Evolutionary conservation across 2,113 vertebrate genomes (phyloP).

Genomic region (Trematocara stigmaticum): DNA sequence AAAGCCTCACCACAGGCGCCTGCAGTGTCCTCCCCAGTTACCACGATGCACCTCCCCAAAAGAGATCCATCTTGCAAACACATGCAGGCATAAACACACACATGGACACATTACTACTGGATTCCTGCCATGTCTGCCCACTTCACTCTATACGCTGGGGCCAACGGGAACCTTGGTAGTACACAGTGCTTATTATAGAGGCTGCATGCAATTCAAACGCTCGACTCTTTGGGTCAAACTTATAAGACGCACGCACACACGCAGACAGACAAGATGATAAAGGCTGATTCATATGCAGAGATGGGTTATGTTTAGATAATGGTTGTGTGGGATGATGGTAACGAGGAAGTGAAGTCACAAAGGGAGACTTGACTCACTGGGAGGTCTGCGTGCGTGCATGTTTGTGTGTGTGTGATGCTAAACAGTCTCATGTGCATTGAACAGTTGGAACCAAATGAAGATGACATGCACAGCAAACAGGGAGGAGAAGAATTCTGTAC

Average conservation of each 20-base stretch:
- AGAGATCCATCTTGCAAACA: conserved; percentile 6
- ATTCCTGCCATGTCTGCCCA: conserved; percentile 48
- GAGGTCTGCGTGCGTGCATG: not conserved
- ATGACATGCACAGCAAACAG: not conserved
- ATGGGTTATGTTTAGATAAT: conserved; percentile 59
- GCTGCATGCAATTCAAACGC: conserved; percentile 14
- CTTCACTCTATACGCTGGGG: conserved; percentile 50
- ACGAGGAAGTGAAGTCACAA: conserved; percentile 35
- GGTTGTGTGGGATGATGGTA: conserved; percentile 44
- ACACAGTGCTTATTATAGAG: conserved; percentile 51
- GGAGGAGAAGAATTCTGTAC: conserved; percentile 56
- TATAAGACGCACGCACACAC: not conserved
- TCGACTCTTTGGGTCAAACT: not conserved
- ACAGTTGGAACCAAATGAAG: not conserved
- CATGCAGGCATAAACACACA: not conserved
- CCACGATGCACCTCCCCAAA: conserved; percentile 24
- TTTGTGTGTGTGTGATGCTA: not conserved
- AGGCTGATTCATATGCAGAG: conserved; percentile 37
- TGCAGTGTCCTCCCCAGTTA: conserved; percentile 33
- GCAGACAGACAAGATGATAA: conserved; percentile 29
- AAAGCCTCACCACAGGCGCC: conserved; percentile 53
- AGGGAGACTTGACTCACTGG: conserved; percentile 44
- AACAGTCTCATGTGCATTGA: conserved; percentile 23
- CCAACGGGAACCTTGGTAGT: conserved; percentile 4
- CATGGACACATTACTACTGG: conserved; percentile 33